These are phyloP conservation scores for Ctena decussata DNA, from an alignment of 2,888 invertebrate species.

Conservation along the genomic window DNA sequence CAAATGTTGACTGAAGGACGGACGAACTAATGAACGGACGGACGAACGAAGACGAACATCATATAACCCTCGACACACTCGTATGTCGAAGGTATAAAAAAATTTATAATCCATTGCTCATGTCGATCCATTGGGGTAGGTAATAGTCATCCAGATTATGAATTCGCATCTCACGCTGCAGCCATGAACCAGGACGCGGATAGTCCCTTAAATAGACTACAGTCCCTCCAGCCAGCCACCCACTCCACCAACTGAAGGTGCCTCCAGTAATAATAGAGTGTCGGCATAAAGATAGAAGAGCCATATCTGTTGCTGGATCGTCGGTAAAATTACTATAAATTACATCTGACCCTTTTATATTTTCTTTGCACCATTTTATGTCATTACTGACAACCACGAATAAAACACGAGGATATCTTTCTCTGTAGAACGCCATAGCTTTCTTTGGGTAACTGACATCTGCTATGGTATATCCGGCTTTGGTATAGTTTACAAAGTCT, in stretches of 20 bases:
- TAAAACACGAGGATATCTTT: slow-evolving; percentile 16
- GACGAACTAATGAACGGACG: too few species aligned
- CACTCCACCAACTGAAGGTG: slow-evolving; percentile 63
- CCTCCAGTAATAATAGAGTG: slow-evolving; percentile 54
- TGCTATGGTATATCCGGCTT: background rate
- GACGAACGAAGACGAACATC: too few species aligned
- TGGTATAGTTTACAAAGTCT: too few species aligned
- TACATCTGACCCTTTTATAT: slow-evolving; percentile 35
- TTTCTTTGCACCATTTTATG: slow-evolving; percentile 47
- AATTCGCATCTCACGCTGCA: slow-evolving; percentile 7
- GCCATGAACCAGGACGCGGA: slow-evolving; percentile 35
- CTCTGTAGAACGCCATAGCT: slow-evolving; percentile 33
- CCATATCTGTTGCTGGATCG: slow-evolving; percentile 33
- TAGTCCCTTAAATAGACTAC: slow-evolving; percentile 47
- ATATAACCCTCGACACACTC: too few species aligned
- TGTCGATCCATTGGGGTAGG: slow-evolving; percentile 40
- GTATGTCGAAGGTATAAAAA: too few species aligned
- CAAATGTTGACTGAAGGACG: too few species aligned
- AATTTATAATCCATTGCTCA: background rate
- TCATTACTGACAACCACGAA: slow-evolving; percentile 56
- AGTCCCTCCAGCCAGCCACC: slow-evolving; percentile 44
- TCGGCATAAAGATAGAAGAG: slow-evolving; percentile 37
- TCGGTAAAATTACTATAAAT: slow-evolving; percentile 20
- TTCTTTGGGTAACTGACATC: slow-evolving; percentile 11
- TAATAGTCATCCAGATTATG: slow-evolving; percentile 35